phyloP scores from a whole-genome alignment of 2,797 vertebrate species.

The Spinus pinus region DNA sequence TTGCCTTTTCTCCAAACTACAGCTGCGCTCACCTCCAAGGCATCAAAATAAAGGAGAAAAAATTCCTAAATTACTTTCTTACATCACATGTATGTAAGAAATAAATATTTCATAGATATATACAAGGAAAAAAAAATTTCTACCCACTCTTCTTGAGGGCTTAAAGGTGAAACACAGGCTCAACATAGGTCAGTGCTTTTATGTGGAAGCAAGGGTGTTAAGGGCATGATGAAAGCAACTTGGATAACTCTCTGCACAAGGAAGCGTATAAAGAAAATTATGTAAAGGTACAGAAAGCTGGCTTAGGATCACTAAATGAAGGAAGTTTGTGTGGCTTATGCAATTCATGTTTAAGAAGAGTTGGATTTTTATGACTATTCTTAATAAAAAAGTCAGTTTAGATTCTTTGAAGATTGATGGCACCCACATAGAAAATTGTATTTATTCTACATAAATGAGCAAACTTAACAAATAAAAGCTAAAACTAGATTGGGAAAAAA shows the following conservation, averaged over 20 bases:
- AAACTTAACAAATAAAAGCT: background rate
- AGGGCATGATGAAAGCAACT: background rate
- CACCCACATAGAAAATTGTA: background rate
- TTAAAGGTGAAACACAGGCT: background rate
- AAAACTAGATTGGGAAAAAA: background rate
- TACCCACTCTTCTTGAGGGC: background rate
- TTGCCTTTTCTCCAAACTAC: background rate
- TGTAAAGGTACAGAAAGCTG: background rate
- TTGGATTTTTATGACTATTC: background rate
- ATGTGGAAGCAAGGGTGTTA: background rate
- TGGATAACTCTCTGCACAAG: background rate
- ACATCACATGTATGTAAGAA: background rate
- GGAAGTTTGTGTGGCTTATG: background rate
- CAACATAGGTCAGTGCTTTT: background rate
- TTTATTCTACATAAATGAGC: background rate
- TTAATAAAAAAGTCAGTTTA: background rate
- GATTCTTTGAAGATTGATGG: background rate
- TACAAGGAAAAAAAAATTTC: background rate
- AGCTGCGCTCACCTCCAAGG: background rate
- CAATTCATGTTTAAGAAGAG: background rate
- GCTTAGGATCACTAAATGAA: background rate
- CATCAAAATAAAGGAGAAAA: background rate
- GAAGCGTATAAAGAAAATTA: fast-evolving
- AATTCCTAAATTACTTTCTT: background rate
- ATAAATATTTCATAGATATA: background rate